Base-by-base conservation (phyloP, 1,140 invertebrate species). In the Euura saliciscinereae region DNA sequence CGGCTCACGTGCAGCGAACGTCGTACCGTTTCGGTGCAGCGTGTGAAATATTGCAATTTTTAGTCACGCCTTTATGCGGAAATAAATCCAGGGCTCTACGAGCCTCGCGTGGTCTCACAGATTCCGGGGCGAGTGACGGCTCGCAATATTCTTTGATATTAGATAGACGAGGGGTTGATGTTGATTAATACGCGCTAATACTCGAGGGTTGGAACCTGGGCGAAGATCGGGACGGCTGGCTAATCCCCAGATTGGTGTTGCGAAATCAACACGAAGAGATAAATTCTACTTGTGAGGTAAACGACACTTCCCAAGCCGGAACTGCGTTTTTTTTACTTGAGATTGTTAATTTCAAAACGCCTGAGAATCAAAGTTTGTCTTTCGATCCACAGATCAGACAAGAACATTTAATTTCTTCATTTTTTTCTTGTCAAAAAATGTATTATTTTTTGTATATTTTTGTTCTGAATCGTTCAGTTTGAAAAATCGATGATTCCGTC, bases 11-110 rank as follows among this genome's bases (percentile, higher is more conserved):
- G 51, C 51, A 59, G 78, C 80, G 75, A 80, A 28, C 28, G 28
- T 28, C 28, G 28, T 28, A 28, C 28, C 28, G 28, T 28, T 78
- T 79, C 78, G 76, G 76, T 75, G 43, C 46, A 68, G 67, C 28
- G 66, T 46, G 74, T 80, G 80, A 82, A 80, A 80, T 82, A 82
- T 78, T 76, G 73, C 80, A 76, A 81, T 82, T 82, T 82, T 82
- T 81, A 82, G 80, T 81, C 80, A 81, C 79, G 80, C 80, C 78
- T 82, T 81, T 80, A 80, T 82, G 80, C 80, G 77, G 78, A 81
- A 79, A 82, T 82, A 82, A 82, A 82, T 82, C 76, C 78, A 59
- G 8, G 8, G 51, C 3, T n/a, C 13, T n/a, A 65, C 77, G 79
- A 78, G 78, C 80, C 79, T 80, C 80, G 76, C 75, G 78, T 72